Evolutionary conservation across 1,140 invertebrate genomes (phyloP), one percentile per base, ranked within the genome.

Genomic region (Vanessa atalanta): DNA sequence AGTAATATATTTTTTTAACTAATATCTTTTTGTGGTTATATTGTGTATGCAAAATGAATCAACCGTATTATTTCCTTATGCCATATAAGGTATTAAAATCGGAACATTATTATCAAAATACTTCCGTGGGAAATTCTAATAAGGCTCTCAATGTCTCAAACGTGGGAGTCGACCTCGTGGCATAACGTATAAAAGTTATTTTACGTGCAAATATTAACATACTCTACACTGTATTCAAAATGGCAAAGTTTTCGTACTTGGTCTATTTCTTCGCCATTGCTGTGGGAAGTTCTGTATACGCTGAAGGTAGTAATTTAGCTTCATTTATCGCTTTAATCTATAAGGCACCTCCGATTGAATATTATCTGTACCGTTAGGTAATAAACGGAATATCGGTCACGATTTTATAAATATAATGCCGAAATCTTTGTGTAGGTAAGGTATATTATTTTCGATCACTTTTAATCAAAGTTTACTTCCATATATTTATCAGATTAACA

Each of bases 121-220:
- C 75, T 87, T 91, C 87, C 88, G 88, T 85, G 81, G 85, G 85
- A 86, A 85, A 77, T 82, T 77, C 76, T 77, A 75, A 61, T 76
- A 84, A 83, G 80, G 77, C 77, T 76, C 57, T 37, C 57, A 61
- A 61, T 61, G 57, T n/a, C 53, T 47, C 64, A 55, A 48, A 84
- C 79, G 87, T 89, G 85, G 88, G 89, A 78, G 73, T 73, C 69
- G 85, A 80, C 88, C 88, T 89, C 86, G 80, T 60, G 63, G 72
- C 79, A 78, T 80, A 74, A 77, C 64, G 81, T 90, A 89, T 88
- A 89, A 88, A 89, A 84, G 74, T 63, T 71, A 69, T 85, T 81
- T 77, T 72, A 72, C 66, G 69, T 50, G 76, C 79, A 78, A 83
- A 87, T 82, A 77, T 76, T 73, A 70, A 75, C 67, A 70, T 79